Base-by-base conservation (phyloP, 2,113 vertebrate genomes). In the Percina caprodes region DNA sequence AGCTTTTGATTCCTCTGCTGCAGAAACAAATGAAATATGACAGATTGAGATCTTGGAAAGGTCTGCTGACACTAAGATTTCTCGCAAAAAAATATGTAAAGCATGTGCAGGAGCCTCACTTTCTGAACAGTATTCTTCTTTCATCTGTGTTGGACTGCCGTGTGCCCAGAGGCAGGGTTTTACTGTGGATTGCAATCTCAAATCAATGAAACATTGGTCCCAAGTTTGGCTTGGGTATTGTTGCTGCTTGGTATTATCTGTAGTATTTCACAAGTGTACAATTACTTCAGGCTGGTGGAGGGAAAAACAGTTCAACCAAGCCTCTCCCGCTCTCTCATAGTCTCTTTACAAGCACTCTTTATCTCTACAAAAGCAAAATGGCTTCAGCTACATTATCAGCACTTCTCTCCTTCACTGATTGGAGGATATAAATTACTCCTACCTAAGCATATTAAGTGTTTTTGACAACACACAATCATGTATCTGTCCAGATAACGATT, bases 21-120 rank as follows among this genome's bases (percentile, higher is more conserved):
- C 59, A 76, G 71, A 83, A 91, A 83, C 77, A 88, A 90, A 88
- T 80, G n/a, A 63, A 89, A 82, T 9, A 46, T 76, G 85, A 80
- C 85, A 87, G 83, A 88, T 60, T 88, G 90, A 82, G 82, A 75
- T 79, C 79, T 63, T 77, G 52, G 68, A 79, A 62, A 49, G 46
- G 26, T 62, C 46, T 60, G 52, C 77, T 66, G 85, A 79, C 16
- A 35, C 62, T 61, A 18, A 77, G 74, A 80, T 52, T 71, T 74
- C 8, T 30, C 49, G 3, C 35, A 55, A 21, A 26, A 33, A 63
- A 76, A 13, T 24, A 70, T 49, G 61, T 51, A 54, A 69, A 68
- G 69, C 42, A 39, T 49, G 15, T 54, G 24, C 42, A 16, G 14
- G 46, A 33, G 49, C 18, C 3, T 73, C 33, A 11, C 35, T 69